Percentiles rank a stretch among this genome's conserved stretches.
Evolutionary conservation across 2,113 vertebrate genomes (phyloP).

Genomic region (Nannobrachium achirus): DNA sequence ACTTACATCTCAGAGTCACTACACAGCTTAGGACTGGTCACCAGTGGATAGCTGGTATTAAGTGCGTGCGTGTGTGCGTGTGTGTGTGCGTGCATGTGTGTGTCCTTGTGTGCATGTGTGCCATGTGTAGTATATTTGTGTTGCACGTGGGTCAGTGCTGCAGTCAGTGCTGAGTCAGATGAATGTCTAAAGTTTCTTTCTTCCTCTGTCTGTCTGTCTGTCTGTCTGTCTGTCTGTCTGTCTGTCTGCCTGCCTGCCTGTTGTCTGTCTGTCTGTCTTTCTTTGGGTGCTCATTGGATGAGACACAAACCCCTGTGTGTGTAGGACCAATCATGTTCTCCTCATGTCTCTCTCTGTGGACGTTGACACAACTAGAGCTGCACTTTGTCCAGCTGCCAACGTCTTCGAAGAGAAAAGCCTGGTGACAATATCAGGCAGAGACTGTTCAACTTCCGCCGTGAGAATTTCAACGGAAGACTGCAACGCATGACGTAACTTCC

Average conservation of each 20-base stretch:
- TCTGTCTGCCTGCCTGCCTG: conserved; percentile 68
- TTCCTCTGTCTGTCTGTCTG: neutral
- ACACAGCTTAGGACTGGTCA: neutral
- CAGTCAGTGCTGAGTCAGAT: conserved; percentile 55
- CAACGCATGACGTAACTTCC: too few relatives aligned
- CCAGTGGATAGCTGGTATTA: neutral
- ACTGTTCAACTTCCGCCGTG: too few relatives aligned
- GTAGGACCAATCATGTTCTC: too few relatives aligned
- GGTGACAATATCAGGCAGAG: too few relatives aligned
- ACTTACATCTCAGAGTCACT: too few relatives aligned
- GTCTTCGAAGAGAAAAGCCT: too few relatives aligned
- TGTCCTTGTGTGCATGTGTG: too few relatives aligned
- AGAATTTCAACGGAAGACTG: neutral
- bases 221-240: conserved; percentile 23
- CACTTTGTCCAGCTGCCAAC: conserved; percentile 24
- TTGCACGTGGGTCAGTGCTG: conserved; percentile 8
- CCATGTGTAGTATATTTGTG: conserved; percentile 2
- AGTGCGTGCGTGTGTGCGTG: neutral
- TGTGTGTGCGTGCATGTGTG: neutral
- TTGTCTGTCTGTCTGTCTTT: too few relatives aligned
- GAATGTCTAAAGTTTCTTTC: neutral
- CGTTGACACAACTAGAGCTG: too few relatives aligned
- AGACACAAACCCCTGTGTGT: too few relatives aligned
- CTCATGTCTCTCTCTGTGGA: conserved; percentile 62
- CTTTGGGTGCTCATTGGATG: too few relatives aligned